Base-by-base conservation (phyloP, 2,888 invertebrate species). In the Drosophila paramelanica region DNA sequence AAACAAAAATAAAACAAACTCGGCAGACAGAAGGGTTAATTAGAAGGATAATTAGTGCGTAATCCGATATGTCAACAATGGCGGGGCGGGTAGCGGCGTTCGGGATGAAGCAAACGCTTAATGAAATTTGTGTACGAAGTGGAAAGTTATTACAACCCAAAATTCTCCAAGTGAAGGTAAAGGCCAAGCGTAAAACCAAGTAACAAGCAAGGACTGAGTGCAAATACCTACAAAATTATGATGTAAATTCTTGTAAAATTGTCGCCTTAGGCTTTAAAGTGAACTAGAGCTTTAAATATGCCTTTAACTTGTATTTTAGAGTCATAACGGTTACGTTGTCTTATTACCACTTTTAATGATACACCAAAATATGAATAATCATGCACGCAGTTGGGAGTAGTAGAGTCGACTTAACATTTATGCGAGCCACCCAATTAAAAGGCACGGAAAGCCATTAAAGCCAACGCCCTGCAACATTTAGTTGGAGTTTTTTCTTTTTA, bases 31-130 rank as follows among this genome's bases (percentile, higher is more conserved):
- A 90, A 89, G 90, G 90, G 90, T 90, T 90, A 90, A 90, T 90
- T 90, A 91, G 90, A 88, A 89, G 88, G 86, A 90, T 90, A 90
- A 90, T 90, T 90, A 90, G 90, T 91, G 88, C 89, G 90, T 90
- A 90, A 90, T 90, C 89, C 90, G 89, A 90, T 90, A 90, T 86
- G 88, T 90, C 90, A 90, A 86, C 88, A 89, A 69, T 50, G 71
- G 39, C 14, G 20, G 33, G 36, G 62, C 51, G 56, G 57, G 39
- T 14, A 39, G 23, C 51, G 31, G 31, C 23, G 51, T 39, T 38
- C 8, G 17, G 56, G 47, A 7, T 45, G 47, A 23, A 36, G 57
- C 31, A 36, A 17, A 45, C 46, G 46, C 43, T 45, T 84, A 83
- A 84, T 78, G 74, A 81, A 83, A 79, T 81, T 79, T 61, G 65